These are phyloP conservation scores for Phymatocera aterrima DNA, from an alignment of 2,888 invertebrate genomes.

Conservation along the genomic window DNA sequence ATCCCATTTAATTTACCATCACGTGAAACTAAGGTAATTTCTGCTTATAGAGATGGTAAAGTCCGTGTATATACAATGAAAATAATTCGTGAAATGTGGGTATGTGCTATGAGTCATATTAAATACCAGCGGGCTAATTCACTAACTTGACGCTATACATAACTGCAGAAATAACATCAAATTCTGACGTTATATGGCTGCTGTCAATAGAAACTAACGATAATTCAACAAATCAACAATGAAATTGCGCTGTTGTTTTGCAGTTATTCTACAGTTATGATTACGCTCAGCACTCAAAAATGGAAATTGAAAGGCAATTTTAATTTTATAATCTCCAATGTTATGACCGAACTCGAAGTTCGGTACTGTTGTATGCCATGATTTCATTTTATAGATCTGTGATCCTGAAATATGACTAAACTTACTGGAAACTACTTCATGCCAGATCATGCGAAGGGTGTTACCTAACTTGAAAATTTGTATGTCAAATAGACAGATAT, in stretches of 20 bases:
- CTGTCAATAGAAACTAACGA: too few species aligned
- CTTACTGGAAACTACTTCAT: neutral
- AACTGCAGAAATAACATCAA: too few species aligned
- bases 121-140: too few species aligned
- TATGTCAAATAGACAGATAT: neutral
- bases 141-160: too few species aligned
- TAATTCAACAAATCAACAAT: too few species aligned
- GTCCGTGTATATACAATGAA: neutral
- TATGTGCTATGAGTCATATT: neutral
- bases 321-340: neutral
- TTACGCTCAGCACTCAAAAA: neutral
- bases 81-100: neutral
- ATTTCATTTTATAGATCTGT: neutral
- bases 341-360: neutral
- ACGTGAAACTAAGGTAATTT: neutral
- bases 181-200: too few species aligned
- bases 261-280: too few species aligned
- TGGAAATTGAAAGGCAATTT: neutral
- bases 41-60: neutral
- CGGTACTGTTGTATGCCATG: neutral
- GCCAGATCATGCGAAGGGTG: neutral
- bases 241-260: too few species aligned
- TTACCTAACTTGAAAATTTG: neutral
- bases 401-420: neutral
- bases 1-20: neutral